Conservation (phyloP, 2,888 invertebrate species). For the Chloroclystis v-ata region DNA sequence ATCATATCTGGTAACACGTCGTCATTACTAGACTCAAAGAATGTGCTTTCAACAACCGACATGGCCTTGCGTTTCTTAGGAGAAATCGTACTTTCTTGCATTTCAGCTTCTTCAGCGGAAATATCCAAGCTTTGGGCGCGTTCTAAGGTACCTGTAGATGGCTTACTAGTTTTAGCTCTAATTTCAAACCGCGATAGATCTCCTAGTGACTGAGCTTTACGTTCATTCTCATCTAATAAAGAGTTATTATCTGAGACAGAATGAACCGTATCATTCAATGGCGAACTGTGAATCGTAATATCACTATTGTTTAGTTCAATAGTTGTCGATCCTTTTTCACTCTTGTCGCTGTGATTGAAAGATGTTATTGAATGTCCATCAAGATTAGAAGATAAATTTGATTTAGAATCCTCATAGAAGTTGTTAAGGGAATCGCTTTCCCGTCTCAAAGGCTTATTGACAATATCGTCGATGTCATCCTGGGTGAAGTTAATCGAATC, state of each 20-base stretch:
- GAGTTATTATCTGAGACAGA: constrained; percentile 70
- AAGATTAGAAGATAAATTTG: constrained; percentile 68
- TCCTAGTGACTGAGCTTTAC: constrained; percentile 88
- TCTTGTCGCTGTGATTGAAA: constrained; percentile 69
- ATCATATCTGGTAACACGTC: constrained; percentile 68
- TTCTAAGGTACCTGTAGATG: constrained; percentile 81
- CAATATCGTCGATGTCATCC: constrained; percentile 76
- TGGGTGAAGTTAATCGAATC: constrained; percentile 69
- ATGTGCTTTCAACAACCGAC: constrained; percentile 69
- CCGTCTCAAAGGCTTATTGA: constrained; percentile 66
- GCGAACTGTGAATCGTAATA: constrained; percentile 85
- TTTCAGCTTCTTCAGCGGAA: constrained; percentile 75
- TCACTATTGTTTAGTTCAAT: constrained; percentile 86
- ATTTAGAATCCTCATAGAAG: constrained; percentile 67
- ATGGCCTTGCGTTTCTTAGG: constrained; percentile 84
- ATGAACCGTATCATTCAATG: constrained; percentile 69
- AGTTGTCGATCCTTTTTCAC: constrained; percentile 79
- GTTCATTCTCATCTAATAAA: constrained; percentile 78
- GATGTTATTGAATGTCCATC: constrained; percentile 67
- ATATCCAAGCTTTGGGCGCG: constrained; percentile 89
- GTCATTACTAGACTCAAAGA: constrained; percentile 63
- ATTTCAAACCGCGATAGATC: constrained; percentile 84
- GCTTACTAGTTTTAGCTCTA: constrained; percentile 62
- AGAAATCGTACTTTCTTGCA: constrained; percentile 61
- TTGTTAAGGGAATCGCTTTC: constrained; percentile 73